A percentile compares a stretch with the other conserved stretches of the same genome.
Evolutionary conservation across 2,888 invertebrate genomes (phyloP).

Genomic region (Stomorhina lunata): DNA sequence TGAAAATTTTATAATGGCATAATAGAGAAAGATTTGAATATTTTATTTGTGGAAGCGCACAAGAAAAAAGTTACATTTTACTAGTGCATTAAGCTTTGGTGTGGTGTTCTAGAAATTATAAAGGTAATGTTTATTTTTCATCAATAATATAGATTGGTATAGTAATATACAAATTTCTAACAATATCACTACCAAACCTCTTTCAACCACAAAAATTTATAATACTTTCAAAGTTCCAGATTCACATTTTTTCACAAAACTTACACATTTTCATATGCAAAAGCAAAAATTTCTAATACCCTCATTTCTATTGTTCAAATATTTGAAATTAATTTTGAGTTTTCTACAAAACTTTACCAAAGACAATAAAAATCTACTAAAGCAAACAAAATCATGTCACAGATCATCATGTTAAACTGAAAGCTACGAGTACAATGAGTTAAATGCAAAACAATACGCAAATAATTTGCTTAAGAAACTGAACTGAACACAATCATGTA

Average conservation of each 20-base stretch:
- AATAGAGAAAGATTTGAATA: background rate
- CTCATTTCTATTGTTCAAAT: constrained; percentile 1
- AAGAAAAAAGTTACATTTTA: background rate
- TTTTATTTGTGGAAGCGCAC: background rate
- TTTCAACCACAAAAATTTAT: too few relatives aligned
- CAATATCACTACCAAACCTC: too few relatives aligned
- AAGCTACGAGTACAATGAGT: constrained; percentile 12
- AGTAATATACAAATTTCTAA: too few relatives aligned
- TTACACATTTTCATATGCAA: background rate
- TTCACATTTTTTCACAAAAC: background rate
- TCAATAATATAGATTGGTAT: too few relatives aligned
- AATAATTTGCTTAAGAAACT: constrained; percentile 49
- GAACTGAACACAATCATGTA: constrained; percentile 45
- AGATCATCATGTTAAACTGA: constrained; percentile 41
- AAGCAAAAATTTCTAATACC: background rate
- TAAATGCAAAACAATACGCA: background rate
- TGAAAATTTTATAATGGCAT: background rate
- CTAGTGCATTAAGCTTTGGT: too few relatives aligned
- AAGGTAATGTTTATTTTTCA: too few relatives aligned
- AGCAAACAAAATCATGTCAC: constrained; percentile 46
- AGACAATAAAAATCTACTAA: constrained; percentile 28
- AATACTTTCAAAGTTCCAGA: background rate
- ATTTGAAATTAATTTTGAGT: background rate
- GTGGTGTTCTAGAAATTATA: too few relatives aligned
- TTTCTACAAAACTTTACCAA: constrained; percentile 8